These are phyloP conservation scores for Acanthosepion esculentum DNA, from an alignment of 2,888 invertebrate genomes.

Conservation along the genomic window DNA sequence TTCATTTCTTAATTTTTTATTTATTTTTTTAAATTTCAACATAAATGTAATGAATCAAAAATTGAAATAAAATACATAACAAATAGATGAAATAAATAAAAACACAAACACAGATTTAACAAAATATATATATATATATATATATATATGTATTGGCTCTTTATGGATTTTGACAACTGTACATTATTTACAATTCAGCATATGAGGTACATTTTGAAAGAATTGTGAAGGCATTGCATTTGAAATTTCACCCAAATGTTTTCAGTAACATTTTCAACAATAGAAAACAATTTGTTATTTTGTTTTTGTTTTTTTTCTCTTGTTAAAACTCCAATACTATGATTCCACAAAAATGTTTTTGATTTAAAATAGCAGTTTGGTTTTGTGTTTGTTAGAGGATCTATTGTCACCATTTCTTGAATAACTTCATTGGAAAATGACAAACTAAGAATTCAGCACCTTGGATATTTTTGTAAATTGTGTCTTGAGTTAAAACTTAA, in stretches of 20 bases:
- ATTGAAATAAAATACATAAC: background rate
- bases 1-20: no score
- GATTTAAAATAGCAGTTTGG: background rate
- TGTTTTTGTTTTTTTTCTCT: background rate
- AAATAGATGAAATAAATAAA: background rate
- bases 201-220: slow-evolving; percentile 37
- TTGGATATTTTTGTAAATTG: background rate
- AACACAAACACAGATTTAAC: background rate
- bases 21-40: no score
- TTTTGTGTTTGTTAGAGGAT: background rate
- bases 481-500: background rate
- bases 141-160: slow-evolving; percentile 33
- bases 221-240: slow-evolving; percentile 38
- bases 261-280: background rate
- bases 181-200: slow-evolving; percentile 42
- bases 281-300: background rate
- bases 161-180: slow-evolving; percentile 38
- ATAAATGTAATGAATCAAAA: background rate
- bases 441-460: slow-evolving; percentile 15
- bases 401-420: background rate
- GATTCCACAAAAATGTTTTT: background rate
- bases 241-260: slow-evolving; percentile 8
- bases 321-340: background rate
- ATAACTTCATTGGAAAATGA: background rate
- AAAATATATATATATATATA: background rate